Conservation (phyloP, 2,888 invertebrate genomes). For the Microctonus aethiopoides region DNA sequence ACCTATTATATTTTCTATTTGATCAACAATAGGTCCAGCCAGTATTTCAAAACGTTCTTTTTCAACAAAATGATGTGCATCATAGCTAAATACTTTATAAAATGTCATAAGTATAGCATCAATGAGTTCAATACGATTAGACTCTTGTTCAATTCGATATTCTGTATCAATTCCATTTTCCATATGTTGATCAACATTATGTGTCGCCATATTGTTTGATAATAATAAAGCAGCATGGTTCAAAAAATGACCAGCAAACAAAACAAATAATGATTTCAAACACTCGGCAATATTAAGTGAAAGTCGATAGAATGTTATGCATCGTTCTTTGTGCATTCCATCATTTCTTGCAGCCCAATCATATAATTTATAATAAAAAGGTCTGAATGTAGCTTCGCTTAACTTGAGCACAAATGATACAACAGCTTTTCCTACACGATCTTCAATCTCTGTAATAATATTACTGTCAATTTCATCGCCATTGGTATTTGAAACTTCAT, state of each 20-base stretch:
- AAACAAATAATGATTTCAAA: constrained; percentile 86
- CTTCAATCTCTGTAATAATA: constrained; percentile 73
- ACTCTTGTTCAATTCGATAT: constrained; percentile 69
- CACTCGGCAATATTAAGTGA: constrained; percentile 83
- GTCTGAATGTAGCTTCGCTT: constrained; percentile 89
- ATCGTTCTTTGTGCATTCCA: constrained; percentile 73
- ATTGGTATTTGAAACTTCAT: constrained; percentile 45
- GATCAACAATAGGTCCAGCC: constrained; percentile 89
- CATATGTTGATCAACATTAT: neutral
- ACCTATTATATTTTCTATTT: constrained; percentile 82
- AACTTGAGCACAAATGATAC: constrained; percentile 85
- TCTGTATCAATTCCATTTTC: constrained; percentile 68
- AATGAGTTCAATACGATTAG: constrained; percentile 68
- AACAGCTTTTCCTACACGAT: constrained; percentile 80
- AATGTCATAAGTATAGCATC: constrained; percentile 81
- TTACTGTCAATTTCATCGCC: constrained; percentile 62
- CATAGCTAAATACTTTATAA: constrained; percentile 82
- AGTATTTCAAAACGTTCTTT: constrained; percentile 86
- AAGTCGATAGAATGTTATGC: constrained; percentile 85
- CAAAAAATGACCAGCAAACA: constrained; percentile 90
- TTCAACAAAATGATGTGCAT: constrained; percentile 85
- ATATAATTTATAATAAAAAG: constrained; percentile 86
- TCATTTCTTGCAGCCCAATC: constrained; percentile 82
- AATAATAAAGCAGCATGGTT: constrained; percentile 83
- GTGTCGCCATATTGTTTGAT: constrained; percentile 74